These are phyloP conservation scores for Neotragus pygmaeus DNA, from an alignment of 2,113 vertebrate genomes.

Conservation along the genomic window DNA sequence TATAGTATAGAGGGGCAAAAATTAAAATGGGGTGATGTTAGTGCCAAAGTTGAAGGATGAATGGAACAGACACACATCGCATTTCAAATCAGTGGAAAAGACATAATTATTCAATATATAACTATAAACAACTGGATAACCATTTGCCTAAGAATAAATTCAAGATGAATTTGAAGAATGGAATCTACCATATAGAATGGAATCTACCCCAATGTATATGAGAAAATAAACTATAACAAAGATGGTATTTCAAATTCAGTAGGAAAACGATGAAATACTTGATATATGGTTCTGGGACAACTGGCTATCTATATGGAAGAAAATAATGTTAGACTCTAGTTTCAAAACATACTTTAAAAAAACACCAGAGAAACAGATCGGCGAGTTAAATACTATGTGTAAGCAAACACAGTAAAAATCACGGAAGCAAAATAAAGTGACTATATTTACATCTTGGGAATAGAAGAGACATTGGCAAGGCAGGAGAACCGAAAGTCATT, in stretches of 20 bases:
- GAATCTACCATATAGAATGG: not conserved
- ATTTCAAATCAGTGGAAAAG: constrained; percentile 1
- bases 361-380: not conserved
- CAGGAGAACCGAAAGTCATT: not conserved
- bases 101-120: not conserved
- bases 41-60: not conserved
- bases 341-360: not conserved
- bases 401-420: constrained; percentile 44
- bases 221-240: constrained; percentile 11
- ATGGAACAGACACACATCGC: not conserved
- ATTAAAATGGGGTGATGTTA: not conserved
- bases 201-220: not conserved
- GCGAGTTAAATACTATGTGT: not conserved
- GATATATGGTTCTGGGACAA: not conserved
- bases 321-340: constrained; percentile 7
- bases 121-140: constrained; percentile 7
- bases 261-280: constrained; percentile 24
- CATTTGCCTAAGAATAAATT: constrained; percentile 20
- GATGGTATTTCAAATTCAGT: constrained; percentile 25
- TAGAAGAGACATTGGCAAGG: not conserved
- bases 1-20: not conserved
- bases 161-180: not conserved
- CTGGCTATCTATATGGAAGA: constrained; percentile 18
- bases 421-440: not conserved
- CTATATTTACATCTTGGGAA: not conserved